phyloP scores from a whole-genome alignment of 64 coral and sea anemone species.

The Acropora tenuis region DNA sequence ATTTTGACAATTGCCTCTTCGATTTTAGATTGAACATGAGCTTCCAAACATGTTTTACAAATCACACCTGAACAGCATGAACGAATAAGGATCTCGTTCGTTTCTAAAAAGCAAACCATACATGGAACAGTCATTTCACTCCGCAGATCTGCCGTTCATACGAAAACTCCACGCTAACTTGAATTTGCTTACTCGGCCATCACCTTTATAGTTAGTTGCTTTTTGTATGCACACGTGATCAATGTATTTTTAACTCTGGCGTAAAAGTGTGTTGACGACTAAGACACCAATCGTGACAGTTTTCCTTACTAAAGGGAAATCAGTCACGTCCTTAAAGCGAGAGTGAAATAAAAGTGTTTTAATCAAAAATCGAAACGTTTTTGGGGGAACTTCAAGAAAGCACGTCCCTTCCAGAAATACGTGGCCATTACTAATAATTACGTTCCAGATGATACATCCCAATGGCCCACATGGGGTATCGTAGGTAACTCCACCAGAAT shows the following conservation, averaged over 20 bases:
- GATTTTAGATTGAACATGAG: conserved; percentile 81
- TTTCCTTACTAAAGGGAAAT: too few relatives aligned
- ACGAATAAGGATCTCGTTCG: conserved; percentile 57
- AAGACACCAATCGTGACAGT: too few relatives aligned
- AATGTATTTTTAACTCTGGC: neutral
- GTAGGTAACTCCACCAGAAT: too few relatives aligned
- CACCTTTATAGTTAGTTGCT: neutral
- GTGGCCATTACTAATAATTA: too few relatives aligned
- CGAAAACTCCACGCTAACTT: neutral
- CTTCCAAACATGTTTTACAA: conserved; percentile 60
- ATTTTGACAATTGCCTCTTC: conserved; percentile 80
- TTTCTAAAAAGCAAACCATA: conserved; percentile 77
- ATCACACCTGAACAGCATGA: conserved; percentile 66
- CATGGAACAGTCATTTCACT: conserved; percentile 49
- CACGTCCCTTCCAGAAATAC: too few relatives aligned
- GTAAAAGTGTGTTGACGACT: too few relatives aligned
- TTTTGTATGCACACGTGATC: conserved; percentile 51
- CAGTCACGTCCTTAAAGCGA: too few relatives aligned
- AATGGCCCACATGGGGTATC: too few relatives aligned
- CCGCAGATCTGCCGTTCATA: neutral
- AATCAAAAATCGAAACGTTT: too few relatives aligned
- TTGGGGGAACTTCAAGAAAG: too few relatives aligned
- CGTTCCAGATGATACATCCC: too few relatives aligned
- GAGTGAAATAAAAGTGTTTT: too few relatives aligned
- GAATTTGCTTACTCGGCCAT: conserved; percentile 27